These are phyloP conservation scores for Polyploca ridens DNA, from an alignment of 2,888 invertebrate genomes.

Conservation along the genomic window DNA sequence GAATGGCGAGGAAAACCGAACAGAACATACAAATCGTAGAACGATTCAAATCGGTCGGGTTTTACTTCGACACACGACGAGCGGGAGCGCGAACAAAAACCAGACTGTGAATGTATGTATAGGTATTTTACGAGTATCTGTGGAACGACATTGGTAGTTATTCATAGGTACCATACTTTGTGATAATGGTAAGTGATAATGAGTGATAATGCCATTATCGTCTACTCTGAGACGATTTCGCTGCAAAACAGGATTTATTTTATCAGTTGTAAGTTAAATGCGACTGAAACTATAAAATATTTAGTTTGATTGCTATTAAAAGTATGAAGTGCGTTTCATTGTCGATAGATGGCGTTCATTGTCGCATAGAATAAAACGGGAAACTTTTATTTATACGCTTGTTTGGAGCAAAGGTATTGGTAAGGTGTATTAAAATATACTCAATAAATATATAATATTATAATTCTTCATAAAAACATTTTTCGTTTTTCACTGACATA, in stretches of 20 bases:
- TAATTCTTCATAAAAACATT: no score
- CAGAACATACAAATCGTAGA: background rate
- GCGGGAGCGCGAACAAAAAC: constrained; percentile 15
- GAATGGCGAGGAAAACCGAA: constrained; percentile 19
- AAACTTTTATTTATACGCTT: no score
- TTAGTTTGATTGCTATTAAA: background rate
- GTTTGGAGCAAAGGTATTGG: no score
- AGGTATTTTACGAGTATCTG: constrained; percentile 10
- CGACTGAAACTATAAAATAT: background rate
- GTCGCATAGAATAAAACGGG: background rate
- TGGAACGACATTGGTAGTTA: constrained; percentile 5
- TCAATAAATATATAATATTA: no score
- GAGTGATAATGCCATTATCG: constrained; percentile 28
- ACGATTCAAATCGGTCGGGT: constrained; percentile 16
- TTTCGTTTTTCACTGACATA: no score
- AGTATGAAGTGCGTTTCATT: background rate
- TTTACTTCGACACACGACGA: constrained; percentile 17
- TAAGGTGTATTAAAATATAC: no score
- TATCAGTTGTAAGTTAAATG: constrained; percentile 13
- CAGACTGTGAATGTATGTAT: constrained; percentile 20
- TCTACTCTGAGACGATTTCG: constrained; percentile 15
- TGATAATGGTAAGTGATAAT: constrained; percentile 20
- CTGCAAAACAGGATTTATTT: constrained; percentile 17
- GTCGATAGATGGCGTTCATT: background rate
- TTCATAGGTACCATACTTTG: constrained; percentile 15